phyloP scores from a whole-genome alignment of 2,113 vertebrate species.

The Pollimyrus isidori region DNA sequence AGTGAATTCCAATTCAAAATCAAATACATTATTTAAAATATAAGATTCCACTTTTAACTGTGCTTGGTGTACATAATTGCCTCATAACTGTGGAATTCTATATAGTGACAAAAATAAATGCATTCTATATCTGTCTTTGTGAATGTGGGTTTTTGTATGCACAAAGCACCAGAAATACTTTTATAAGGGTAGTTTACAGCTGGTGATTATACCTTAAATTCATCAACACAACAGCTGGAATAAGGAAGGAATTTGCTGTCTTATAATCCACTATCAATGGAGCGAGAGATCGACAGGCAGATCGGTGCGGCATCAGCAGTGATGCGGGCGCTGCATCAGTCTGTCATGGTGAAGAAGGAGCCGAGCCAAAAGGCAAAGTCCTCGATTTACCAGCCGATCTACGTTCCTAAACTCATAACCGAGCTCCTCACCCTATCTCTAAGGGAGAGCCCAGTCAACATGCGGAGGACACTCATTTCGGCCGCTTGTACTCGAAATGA shows the following conservation, averaged over 20 bases:
- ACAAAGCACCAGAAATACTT: not conserved
- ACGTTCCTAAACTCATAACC: too few relatives aligned
- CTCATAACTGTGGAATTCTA: not conserved
- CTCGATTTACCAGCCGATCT: too few relatives aligned
- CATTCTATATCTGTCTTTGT: not conserved
- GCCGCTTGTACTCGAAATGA: too few relatives aligned
- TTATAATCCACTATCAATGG: conserved; percentile 42
- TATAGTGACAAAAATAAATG: not conserved
- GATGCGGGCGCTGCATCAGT: too few relatives aligned
- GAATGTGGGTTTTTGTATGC: not conserved
- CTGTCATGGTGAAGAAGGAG: too few relatives aligned
- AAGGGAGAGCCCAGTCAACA: too few relatives aligned
- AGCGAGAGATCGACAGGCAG: too few relatives aligned
- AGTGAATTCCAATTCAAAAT: not conserved
- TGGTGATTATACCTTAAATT: not conserved
- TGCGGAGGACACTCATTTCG: too few relatives aligned
- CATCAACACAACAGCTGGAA: not conserved
- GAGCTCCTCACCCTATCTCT: too few relatives aligned
- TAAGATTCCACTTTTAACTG: not conserved
- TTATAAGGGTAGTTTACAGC: not conserved
- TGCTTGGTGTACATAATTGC: not conserved
- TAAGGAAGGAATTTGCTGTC: conserved; percentile 24
- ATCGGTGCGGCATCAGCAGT: too few relatives aligned
- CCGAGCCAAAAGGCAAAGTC: too few relatives aligned
- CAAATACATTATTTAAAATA: not conserved